Percentiles rank a stretch among this genome's conserved stretches.
Evolutionary conservation across 2,888 invertebrate genomes (phyloP).

Genomic region (Tenthredo scrophulariae): DNA sequence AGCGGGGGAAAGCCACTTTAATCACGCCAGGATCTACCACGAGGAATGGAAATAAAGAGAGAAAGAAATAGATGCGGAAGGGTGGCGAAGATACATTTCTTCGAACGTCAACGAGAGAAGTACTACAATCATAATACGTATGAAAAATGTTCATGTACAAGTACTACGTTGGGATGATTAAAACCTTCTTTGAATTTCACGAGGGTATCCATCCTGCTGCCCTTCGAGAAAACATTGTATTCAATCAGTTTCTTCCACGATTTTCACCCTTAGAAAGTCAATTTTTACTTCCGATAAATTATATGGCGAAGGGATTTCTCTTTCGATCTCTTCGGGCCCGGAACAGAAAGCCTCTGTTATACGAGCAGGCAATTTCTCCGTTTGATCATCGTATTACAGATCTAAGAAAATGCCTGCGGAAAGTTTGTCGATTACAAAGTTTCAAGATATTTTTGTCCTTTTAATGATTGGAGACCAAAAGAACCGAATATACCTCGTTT

Average conservation of each 20-base stretch:
- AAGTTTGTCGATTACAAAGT: too few relatives aligned
- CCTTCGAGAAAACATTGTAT: too few relatives aligned
- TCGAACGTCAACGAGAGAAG: not conserved
- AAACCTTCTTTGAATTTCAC: not conserved
- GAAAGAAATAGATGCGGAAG: conserved; percentile 30
- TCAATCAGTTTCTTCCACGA: not conserved
- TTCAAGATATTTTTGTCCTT: not conserved
- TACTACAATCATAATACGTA: not conserved
- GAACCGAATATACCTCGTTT: too few relatives aligned
- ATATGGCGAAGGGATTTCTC: too few relatives aligned
- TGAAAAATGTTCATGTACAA: not conserved
- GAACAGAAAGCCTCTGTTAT: too few relatives aligned
- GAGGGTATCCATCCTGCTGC: too few relatives aligned
- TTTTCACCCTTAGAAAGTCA: not conserved
- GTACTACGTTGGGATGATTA: not conserved
- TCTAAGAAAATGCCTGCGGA: too few relatives aligned
- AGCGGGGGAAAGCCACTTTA: conserved; percentile 38
- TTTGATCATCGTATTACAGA: too few relatives aligned
- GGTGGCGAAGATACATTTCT: conserved; percentile 2
- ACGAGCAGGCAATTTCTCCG: too few relatives aligned
- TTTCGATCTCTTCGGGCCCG: too few relatives aligned
- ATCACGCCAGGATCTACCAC: conserved; percentile 27
- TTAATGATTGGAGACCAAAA: too few relatives aligned
- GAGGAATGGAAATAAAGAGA: conserved; percentile 37
- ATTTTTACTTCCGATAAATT: too few relatives aligned